These are phyloP conservation scores for Druceiella hillmani DNA, from an alignment of 2,888 invertebrate genomes.

Conservation along the genomic window DNA sequence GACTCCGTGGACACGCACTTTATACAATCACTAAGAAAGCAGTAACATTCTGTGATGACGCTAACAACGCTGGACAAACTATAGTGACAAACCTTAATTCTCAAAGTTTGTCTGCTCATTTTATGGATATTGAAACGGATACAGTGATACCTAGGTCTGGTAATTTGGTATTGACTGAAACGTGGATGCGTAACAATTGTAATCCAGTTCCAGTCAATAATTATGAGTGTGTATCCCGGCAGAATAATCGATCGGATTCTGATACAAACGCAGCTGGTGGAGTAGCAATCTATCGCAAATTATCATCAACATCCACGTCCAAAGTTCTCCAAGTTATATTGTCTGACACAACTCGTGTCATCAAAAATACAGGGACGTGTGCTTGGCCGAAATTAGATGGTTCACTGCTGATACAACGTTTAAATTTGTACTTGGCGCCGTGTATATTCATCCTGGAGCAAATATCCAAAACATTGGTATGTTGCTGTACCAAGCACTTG, in stretches of 20 bases:
- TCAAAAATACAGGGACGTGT: conserved; percentile 14
- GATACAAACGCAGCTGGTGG: conserved; percentile 24
- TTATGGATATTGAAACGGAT: no score
- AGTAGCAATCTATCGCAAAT: conserved; percentile 24
- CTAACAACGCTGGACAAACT: conserved; percentile 19
- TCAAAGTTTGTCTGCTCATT: no score
- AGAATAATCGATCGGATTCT: conserved; percentile 24
- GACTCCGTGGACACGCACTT: conserved; percentile 21
- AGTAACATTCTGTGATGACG: conserved; percentile 19
- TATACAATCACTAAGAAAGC: conserved; percentile 19
- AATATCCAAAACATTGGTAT: conserved; percentile 19
- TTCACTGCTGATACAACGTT: conserved; percentile 23
- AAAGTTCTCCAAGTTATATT: conserved; percentile 19
- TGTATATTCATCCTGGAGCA: conserved; percentile 24
- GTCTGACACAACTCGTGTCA: conserved; percentile 12
- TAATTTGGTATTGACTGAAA: conserved; percentile 24
- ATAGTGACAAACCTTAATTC: conserved; percentile 18
- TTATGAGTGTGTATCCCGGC: conserved; percentile 21
- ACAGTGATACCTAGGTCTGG: no score
- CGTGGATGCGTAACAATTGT: conserved; percentile 26
- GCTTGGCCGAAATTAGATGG: conserved; percentile 25
- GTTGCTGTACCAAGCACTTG: conserved; percentile 21
- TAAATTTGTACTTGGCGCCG: conserved; percentile 22
- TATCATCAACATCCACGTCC: conserved; percentile 18
- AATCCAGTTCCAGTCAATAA: conserved; percentile 20